Evolutionary conservation across 2,113 vertebrate genomes (phyloP).

Genomic region (Neofelis nebulosa): DNA sequence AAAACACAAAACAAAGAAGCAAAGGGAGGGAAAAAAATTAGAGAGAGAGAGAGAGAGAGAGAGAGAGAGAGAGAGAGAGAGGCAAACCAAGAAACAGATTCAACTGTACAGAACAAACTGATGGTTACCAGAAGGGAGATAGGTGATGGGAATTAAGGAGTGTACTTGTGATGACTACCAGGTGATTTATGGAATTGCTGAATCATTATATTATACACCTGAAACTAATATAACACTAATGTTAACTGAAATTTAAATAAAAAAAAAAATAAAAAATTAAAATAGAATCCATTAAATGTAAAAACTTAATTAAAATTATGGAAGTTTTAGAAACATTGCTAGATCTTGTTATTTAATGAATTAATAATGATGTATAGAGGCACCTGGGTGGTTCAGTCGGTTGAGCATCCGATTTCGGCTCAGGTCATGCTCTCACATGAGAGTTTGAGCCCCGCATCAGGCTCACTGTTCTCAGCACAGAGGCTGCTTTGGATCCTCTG

Average conservation of each 20-base stretch:
- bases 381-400: too few species aligned
- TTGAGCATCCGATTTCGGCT: too few species aligned
- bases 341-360: neutral
- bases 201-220: neutral
- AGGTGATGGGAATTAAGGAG: neutral
- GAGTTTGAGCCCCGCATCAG: too few species aligned
- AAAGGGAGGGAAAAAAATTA: too few species aligned
- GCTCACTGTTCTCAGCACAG: too few species aligned
- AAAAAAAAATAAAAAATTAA: too few species aligned
- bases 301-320: neutral
- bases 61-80: too few species aligned
- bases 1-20: too few species aligned
- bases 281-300: too few species aligned
- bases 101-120: neutral
- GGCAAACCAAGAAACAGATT: neutral
- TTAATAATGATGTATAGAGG: neutral
- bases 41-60: too few species aligned
- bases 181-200: neutral
- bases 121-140: neutral
- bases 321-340: neutral
- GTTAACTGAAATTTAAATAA: neutral
- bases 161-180: neutral
- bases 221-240: neutral
- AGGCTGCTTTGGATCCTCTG: too few species aligned
- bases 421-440: too few species aligned